Percentiles rank a stretch among this genome's conserved stretches.
phyloP scores from a whole-genome alignment of 2,797 vertebrate genomes.

The Tauraco hartlaubi region DNA sequence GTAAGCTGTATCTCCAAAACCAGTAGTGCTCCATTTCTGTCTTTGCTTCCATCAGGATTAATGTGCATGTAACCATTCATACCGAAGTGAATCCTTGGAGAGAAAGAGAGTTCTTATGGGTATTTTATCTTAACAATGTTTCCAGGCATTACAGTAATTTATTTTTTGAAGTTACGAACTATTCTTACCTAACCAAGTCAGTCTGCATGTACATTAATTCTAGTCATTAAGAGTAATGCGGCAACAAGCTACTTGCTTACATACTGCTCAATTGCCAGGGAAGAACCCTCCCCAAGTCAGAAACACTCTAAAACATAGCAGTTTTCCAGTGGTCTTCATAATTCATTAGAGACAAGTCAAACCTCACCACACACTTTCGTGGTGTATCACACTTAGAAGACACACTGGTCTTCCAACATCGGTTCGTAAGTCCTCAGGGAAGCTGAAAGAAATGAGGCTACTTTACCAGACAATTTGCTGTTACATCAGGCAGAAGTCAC shows the following conservation, averaged over 20 bases:
- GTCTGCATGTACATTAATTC: neutral
- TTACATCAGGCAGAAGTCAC: neutral
- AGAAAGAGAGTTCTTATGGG: neutral
- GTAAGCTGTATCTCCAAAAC: slow-evolving; percentile 87
- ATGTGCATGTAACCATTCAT: slow-evolving; percentile 93
- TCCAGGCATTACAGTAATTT: neutral
- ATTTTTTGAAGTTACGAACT: neutral
- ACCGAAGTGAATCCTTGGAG: slow-evolving; percentile 92
- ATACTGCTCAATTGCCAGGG: neutral
- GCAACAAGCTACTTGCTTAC: neutral
- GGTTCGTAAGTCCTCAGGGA: neutral
- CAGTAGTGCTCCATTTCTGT: slow-evolving; percentile 67
- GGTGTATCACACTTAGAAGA: neutral
- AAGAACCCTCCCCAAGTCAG: neutral
- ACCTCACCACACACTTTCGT: neutral
- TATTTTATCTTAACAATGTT: neutral
- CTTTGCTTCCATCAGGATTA: slow-evolving; percentile 81
- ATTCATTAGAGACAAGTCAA: neutral
- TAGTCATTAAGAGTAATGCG: neutral
- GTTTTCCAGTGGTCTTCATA: neutral
- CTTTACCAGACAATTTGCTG: neutral
- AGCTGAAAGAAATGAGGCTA: neutral
- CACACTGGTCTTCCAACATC: neutral
- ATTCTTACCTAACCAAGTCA: neutral
- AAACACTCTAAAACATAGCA: neutral